Conservation (phyloP, 1,140 invertebrate genomes). For the Agrypnia vestita region DNA sequence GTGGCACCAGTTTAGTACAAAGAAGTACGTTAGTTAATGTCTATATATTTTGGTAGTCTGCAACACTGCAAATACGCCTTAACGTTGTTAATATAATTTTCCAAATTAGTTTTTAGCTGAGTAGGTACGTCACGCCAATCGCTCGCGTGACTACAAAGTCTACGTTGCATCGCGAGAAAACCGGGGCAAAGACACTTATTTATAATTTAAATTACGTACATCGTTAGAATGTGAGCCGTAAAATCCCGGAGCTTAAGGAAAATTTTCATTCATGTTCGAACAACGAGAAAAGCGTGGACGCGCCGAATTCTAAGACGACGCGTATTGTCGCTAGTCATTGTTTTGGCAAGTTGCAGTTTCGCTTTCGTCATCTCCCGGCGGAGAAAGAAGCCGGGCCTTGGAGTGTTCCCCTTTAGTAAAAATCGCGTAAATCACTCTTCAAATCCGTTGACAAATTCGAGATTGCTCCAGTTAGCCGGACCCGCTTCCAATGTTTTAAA, state of each 20-base stretch:
- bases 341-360: neutral
- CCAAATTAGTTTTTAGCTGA: too few species aligned
- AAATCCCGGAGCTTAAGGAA: neutral
- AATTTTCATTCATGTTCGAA: neutral
- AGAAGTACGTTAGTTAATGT: too few species aligned
- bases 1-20: too few species aligned
- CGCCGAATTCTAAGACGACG: neutral
- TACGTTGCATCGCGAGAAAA: too few species aligned
- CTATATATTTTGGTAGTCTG: too few species aligned
- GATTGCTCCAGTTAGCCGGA: constrained; percentile 31
- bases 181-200: too few species aligned
- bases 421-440: neutral
- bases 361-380: constrained; percentile 11
- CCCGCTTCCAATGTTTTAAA: neutral
- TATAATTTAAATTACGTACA: too few species aligned
- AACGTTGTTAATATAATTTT: too few species aligned
- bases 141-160: too few species aligned
- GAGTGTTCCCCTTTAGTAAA: neutral
- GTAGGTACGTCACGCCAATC: too few species aligned
- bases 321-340: constrained; percentile 12
- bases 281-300: neutral
- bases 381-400: constrained; percentile 10
- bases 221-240: neutral
- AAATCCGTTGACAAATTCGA: constrained; percentile 18
- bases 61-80: too few species aligned